Conservation (phyloP, 2,113 vertebrate genomes). For the Nyctereutes procyonoides region DNA sequence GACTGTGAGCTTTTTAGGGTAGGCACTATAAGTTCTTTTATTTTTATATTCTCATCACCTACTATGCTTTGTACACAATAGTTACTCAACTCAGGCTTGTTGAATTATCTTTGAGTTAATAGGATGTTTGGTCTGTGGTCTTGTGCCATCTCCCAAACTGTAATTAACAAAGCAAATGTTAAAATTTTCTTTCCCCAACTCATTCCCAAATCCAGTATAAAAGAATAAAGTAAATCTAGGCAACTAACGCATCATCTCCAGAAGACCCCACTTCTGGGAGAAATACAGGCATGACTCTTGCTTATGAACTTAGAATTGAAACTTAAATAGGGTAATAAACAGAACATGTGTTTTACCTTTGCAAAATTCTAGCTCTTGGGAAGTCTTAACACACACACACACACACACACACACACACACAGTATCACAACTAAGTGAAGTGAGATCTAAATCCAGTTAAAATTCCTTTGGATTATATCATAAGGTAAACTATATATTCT, state of each 20-base stretch:
- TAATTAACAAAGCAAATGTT: slow-evolving; percentile 51
- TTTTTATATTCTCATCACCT: background rate
- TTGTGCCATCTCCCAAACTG: background rate
- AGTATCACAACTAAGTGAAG: background rate
- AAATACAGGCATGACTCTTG: slow-evolving; percentile 67
- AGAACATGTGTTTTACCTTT: slow-evolving; percentile 49
- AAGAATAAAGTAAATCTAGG: slow-evolving; percentile 68
- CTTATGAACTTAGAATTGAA: slow-evolving; percentile 70
- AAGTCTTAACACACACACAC: background rate
- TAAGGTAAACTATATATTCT: background rate
- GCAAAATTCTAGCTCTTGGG: slow-evolving; percentile 31
- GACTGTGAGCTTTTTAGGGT: background rate
- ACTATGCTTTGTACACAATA: background rate
- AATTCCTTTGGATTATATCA: slow-evolving; percentile 37
- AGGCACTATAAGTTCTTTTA: background rate
- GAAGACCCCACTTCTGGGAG: slow-evolving; percentile 70
- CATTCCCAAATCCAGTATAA: slow-evolving; percentile 48
- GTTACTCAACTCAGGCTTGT: background rate
- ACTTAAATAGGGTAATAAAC: slow-evolving; percentile 56
- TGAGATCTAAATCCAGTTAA: slow-evolving; percentile 60
- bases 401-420: background rate
- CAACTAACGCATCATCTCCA: slow-evolving; percentile 73
- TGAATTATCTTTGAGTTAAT: slow-evolving; percentile 7
- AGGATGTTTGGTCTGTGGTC: background rate
- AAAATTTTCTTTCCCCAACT: background rate